Conservation (phyloP, 2,888 invertebrate species). For the Perizoma affinitatum region DNA sequence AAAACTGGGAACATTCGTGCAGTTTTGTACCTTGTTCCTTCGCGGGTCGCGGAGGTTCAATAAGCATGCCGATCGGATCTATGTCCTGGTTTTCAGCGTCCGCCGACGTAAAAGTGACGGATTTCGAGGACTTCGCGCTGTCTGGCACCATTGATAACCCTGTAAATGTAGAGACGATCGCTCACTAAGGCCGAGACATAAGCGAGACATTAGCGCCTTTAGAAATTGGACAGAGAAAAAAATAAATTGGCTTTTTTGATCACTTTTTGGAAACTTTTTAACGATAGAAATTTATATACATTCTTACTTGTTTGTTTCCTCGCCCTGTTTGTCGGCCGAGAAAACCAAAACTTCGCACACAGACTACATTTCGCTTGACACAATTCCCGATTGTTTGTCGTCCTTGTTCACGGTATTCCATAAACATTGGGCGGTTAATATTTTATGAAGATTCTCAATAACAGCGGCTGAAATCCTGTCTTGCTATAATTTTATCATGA, state of each 20-base stretch:
- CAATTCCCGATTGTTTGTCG: slow-evolving; percentile 35
- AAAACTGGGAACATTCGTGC: not conserved
- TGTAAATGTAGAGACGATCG: slow-evolving; percentile 20
- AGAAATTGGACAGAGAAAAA: too few species aligned
- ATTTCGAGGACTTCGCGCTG: slow-evolving; percentile 68
- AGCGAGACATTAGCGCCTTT: not conserved
- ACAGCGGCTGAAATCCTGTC: not conserved
- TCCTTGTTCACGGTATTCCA: slow-evolving; percentile 28
- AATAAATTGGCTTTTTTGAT: too few species aligned
- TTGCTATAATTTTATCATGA: not conserved
- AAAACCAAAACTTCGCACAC: slow-evolving; percentile 35
- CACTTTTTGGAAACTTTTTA: too few species aligned
- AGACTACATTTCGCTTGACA: slow-evolving; percentile 27
- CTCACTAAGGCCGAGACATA: slow-evolving; percentile 1
- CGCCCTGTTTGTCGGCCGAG: slow-evolving; percentile 35
- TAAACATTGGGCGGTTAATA: slow-evolving; percentile 22
- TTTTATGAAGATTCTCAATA: slow-evolving; percentile 17
- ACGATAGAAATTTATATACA: slow-evolving; percentile 5
- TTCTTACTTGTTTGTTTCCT: slow-evolving; percentile 22
- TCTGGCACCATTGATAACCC: slow-evolving; percentile 41
- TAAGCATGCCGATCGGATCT: slow-evolving; percentile 53
- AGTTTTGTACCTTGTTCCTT: slow-evolving; percentile 33
- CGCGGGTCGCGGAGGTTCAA: slow-evolving; percentile 51
- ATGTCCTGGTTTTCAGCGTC: slow-evolving; percentile 43
- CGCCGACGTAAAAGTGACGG: slow-evolving; percentile 65